Evolutionary conservation across 2,888 invertebrate genomes (phyloP).

Genomic region (Agapetus fuscipes): DNA sequence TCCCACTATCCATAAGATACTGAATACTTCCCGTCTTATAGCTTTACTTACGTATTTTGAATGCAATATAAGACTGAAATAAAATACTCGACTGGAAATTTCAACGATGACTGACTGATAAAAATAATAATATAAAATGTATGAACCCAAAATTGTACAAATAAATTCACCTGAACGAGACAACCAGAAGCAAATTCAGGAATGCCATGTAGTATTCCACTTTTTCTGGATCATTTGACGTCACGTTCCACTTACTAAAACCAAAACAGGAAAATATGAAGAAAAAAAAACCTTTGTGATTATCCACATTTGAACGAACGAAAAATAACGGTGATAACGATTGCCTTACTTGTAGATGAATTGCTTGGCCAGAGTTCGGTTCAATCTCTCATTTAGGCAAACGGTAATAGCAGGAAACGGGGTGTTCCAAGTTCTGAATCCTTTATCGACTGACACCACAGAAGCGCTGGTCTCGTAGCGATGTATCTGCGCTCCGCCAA

Average conservation of each 20-base stretch:
- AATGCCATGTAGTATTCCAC: constrained; percentile 38
- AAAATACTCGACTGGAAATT: too few relatives aligned
- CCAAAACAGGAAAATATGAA: too few relatives aligned
- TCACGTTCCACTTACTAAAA: constrained; percentile 36
- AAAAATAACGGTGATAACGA: too few relatives aligned
- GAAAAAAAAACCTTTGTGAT: too few relatives aligned
- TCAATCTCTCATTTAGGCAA: constrained; percentile 34
- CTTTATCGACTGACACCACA: constrained; percentile 38
- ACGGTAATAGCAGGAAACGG: constrained; percentile 41
- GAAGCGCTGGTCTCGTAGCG: constrained; percentile 39
- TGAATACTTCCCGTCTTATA: too few relatives aligned
- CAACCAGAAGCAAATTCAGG: constrained; percentile 35
- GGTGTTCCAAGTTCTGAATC: constrained; percentile 38
- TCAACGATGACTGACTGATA: too few relatives aligned
- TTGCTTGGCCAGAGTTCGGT: constrained; percentile 29
- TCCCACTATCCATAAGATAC: too few relatives aligned
- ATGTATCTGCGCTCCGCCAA: constrained; percentile 33
- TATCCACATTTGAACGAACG: too few relatives aligned
- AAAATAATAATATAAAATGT: too few relatives aligned
- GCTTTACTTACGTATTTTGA: too few relatives aligned
- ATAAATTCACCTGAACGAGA: constrained; percentile 34
- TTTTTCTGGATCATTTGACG: constrained; percentile 32
- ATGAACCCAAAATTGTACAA: too few relatives aligned
- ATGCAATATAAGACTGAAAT: too few relatives aligned
- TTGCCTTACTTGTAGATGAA: constrained; percentile 30